phyloP scores from a whole-genome alignment of 1,140 invertebrate species.

The Drosophila grimshawi region DNA sequence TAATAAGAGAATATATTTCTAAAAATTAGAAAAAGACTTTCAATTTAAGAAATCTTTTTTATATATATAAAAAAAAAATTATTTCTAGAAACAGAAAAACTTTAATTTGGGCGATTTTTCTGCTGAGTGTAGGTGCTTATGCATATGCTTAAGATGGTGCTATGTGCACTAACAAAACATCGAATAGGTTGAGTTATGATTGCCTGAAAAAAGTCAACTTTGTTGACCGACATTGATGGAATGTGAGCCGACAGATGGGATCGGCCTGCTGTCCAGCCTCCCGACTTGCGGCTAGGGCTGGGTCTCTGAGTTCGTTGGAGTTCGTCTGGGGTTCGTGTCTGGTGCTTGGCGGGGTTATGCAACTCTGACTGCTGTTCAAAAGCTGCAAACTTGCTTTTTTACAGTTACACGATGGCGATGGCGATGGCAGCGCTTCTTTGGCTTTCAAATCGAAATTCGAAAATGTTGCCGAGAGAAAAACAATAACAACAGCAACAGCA shows the following conservation, averaged over 20 bases:
- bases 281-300: conserved; percentile 17
- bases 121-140: not conserved
- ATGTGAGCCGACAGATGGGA: conserved; percentile 59
- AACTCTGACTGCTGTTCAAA: conserved; percentile 45
- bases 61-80: not conserved
- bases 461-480: conserved; percentile 72
- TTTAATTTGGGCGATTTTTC: no score
- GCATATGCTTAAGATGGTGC: conserved; percentile 10
- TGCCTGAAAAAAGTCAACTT: conserved; percentile 7
- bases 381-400: conserved; percentile 52
- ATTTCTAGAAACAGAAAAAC: no score
- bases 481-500: conserved; percentile 8
- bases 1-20: no score
- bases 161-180: conserved; percentile 64
- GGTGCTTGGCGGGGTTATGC: conserved; percentile 44
- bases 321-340: not conserved
- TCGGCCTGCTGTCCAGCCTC: conserved; percentile 8
- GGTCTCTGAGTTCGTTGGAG: not conserved
- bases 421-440: conserved; percentile 55
- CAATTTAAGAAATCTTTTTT: not conserved
- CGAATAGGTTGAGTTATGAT: conserved; percentile 16
- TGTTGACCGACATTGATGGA: conserved; percentile 70
- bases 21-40: no score
- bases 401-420: conserved; percentile 27
- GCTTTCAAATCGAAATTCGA: conserved; percentile 80